A percentile compares a stretch with the other conserved stretches of the same genome.
These are phyloP conservation scores for Lepus townsendii DNA, from an alignment of 2,797 vertebrate genomes.

Conservation along the genomic window DNA sequence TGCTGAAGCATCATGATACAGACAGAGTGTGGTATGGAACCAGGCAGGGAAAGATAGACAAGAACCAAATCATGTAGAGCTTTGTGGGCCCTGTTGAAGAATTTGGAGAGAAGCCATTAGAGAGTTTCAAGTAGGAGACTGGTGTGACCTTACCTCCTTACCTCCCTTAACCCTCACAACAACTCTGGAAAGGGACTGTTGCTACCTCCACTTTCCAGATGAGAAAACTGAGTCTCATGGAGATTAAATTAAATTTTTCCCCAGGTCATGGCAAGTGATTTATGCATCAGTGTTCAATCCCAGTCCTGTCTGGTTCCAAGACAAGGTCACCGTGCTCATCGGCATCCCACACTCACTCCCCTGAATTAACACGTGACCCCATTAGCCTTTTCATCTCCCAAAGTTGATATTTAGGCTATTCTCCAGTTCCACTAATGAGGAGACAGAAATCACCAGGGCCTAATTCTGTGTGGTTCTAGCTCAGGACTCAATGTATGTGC, in stretches of 20 bases:
- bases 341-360: background rate
- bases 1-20: background rate
- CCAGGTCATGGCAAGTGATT: background rate
- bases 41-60: background rate
- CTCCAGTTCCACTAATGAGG: constrained; percentile 49
- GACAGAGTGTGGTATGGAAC: background rate
- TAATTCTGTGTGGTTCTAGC: background rate
- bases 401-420: constrained; percentile 58
- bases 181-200: background rate
- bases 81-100: background rate
- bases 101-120: background rate
- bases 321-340: background rate
- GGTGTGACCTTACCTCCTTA: background rate
- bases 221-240: background rate
- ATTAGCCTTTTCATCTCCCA: constrained; percentile 48
- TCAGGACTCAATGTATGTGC: constrained; percentile 28
- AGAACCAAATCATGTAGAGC: background rate
- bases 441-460: constrained; percentile 10
- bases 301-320: background rate
- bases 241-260: background rate
- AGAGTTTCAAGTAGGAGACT: background rate
- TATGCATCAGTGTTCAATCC: constrained; percentile 6
- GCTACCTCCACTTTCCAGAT: background rate
- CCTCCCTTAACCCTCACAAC: background rate
- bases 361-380: constrained; percentile 36